Evolutionary conservation across 1,140 invertebrate species (phyloP).

Genomic region (Trichonephila inaurata): DNA sequence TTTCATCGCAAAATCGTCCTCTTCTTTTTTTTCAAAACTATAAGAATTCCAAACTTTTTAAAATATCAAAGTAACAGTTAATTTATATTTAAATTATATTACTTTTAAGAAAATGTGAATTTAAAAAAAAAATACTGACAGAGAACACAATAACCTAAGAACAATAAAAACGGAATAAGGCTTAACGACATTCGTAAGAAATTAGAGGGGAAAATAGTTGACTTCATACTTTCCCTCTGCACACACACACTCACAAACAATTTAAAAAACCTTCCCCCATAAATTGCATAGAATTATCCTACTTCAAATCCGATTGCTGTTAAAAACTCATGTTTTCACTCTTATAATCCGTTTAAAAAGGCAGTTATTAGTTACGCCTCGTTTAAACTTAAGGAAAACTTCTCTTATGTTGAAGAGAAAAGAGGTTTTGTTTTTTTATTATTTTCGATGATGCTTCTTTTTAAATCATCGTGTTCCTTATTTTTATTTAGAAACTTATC

Average conservation of each 20-base stretch:
- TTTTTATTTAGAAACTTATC: no score
- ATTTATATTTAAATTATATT: no score
- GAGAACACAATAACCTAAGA: background rate
- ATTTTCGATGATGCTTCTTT: no score
- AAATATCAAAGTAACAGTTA: no score
- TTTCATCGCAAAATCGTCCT: no score
- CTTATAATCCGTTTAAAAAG: background rate
- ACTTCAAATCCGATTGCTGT: background rate
- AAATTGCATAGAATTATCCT: background rate
- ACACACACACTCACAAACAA: no score
- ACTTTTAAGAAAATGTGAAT: no score
- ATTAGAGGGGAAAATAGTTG: background rate
- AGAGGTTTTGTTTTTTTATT: no score
- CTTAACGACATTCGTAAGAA: background rate
- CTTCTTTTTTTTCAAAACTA: no score
- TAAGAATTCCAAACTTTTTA: no score
- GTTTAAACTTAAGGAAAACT: background rate
- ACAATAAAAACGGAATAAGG: background rate
- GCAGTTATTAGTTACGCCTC: background rate
- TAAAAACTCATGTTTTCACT: background rate
- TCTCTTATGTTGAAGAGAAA: background rate
- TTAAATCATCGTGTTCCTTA: no score
- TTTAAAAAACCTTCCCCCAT: no score
- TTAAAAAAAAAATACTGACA: background rate
- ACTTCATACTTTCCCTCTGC: background rate